Percentiles rank a stretch among this genome's conserved stretches.
phyloP scores from a whole-genome alignment of 1,140 invertebrate genomes.

The Scaptomyza graminum region DNA sequence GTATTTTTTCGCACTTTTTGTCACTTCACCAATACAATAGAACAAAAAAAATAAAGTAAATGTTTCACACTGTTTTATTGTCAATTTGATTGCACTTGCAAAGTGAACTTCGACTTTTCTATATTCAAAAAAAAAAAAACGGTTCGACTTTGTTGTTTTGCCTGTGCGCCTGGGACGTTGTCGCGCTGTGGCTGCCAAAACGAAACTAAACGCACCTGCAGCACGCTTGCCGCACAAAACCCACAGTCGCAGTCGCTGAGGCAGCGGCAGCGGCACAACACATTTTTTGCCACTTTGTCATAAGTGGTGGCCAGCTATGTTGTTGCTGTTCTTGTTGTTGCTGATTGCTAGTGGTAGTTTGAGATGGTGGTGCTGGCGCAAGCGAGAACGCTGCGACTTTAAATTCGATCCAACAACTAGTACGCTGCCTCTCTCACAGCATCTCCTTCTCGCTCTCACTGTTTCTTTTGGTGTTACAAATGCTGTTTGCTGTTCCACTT shows the following conservation, averaged over 20 bases:
- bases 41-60: constrained; percentile 37
- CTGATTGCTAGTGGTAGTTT: constrained; percentile 23
- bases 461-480: background rate
- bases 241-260: constrained; percentile 13
- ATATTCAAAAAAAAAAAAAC: no score
- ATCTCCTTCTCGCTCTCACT: constrained; percentile 4
- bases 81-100: background rate
- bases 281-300: constrained; percentile 69
- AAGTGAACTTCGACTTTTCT: constrained; percentile 5
- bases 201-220: constrained; percentile 81
- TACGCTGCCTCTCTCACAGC: background rate
- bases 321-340: constrained; percentile 12
- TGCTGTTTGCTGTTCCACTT: background rate
- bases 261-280: constrained; percentile 43
- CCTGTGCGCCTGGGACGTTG: constrained; percentile 57
- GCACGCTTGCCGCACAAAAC: constrained; percentile 35
- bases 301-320: constrained; percentile 33
- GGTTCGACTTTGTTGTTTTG: constrained; percentile 5
- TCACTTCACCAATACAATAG: constrained; percentile 13
- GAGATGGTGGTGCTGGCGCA: background rate
- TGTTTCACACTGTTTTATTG: constrained; percentile 10
- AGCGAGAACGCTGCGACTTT: constrained; percentile 20
- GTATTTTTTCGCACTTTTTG: constrained; percentile 1
- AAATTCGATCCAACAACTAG: background rate
- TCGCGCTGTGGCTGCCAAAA: constrained; percentile 79